Evolutionary conservation across 2,113 vertebrate genomes (phyloP), one percentile per base, ranked within the genome.

Genomic region (Zonotrichia leucophrys): DNA sequence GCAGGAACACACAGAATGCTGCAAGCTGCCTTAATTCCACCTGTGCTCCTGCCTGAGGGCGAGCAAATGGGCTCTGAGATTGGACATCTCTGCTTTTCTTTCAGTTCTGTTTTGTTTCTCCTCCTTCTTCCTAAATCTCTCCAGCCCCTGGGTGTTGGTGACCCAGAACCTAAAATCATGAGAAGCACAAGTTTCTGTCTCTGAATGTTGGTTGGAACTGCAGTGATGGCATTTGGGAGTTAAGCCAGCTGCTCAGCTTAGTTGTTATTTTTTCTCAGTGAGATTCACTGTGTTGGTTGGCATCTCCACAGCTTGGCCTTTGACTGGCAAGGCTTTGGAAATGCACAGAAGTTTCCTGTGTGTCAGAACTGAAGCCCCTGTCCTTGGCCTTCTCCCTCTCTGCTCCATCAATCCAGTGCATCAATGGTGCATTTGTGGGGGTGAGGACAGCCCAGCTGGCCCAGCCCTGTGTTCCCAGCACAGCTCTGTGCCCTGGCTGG

Each of bases 111-210:
- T 90, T 72, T 80, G 31, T 31, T 55, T 16, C 7, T 22, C n/a
- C 41, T 22, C 13, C 4, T 68, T 6, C 24, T 74, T 76, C 58
- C 52, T 46, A 78, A 92, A 66, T 75, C 72, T 92, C 46, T 69
- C 58, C 69, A 70, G 59, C 59, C 52, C 33, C 21, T 53, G 81
- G 76, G 35, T 60, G 28, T 17, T 42, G 66, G 21, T 89, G 86
- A 69, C 76, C 80, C 92, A 92, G 90, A 62, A 64, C 42, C n/a
- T 72, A 68, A 72, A 78, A 60, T 27, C 17, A 19, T 49, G 80
- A 94, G 83, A 94, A 95, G 91, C 91, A 94, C 86, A 83, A 42
- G 44, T 77, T 83, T 81, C 79, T 93, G 88, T 95, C 85, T 11
- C 22, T 75, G 86, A 66, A 37, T 28, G 7, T 67, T 87, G 90